These are phyloP conservation scores for Argyresthia goedartella DNA, from an alignment of 2,888 invertebrate genomes.

Conservation along the genomic window DNA sequence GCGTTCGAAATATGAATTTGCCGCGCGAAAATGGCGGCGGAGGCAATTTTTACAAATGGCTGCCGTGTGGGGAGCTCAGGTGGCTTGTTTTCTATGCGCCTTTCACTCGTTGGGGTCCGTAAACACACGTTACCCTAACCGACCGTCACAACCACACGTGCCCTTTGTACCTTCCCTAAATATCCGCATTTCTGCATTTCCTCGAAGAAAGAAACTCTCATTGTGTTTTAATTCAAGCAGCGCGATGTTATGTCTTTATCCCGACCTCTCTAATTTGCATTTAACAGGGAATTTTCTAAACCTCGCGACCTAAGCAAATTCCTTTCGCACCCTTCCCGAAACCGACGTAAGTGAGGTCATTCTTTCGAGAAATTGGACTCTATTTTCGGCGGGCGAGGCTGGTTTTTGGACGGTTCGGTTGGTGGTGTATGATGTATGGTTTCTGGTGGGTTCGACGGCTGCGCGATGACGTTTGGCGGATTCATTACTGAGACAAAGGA, in stretches of 20 bases:
- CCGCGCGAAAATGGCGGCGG: conserved; percentile 64
- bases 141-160: too few relatives aligned
- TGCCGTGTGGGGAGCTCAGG: conserved; percentile 48
- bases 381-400: conserved; percentile 18
- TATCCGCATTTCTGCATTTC: background rate
- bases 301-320: conserved; percentile 51
- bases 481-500: conserved; percentile 67
- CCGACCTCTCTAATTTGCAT: conserved; percentile 51
- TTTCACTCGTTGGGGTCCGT: conserved; percentile 14
- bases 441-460: conserved; percentile 38
- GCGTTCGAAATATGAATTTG: conserved; percentile 65
- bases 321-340: conserved; percentile 9
- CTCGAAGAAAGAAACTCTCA: conserved; percentile 13
- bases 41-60: conserved; percentile 70
- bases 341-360: background rate
- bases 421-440: conserved; percentile 45
- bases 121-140: conserved; percentile 6
- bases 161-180: background rate
- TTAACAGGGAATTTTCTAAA: conserved; percentile 50
- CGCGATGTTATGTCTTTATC: conserved; percentile 35
- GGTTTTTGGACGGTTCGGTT: conserved; percentile 32
- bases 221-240: conserved; percentile 31
- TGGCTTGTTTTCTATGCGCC: conserved; percentile 37
- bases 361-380: conserved; percentile 11
- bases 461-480: conserved; percentile 63